Conservation (phyloP, 2,113 vertebrate genomes). For the Tylochromis polylepis region DNA sequence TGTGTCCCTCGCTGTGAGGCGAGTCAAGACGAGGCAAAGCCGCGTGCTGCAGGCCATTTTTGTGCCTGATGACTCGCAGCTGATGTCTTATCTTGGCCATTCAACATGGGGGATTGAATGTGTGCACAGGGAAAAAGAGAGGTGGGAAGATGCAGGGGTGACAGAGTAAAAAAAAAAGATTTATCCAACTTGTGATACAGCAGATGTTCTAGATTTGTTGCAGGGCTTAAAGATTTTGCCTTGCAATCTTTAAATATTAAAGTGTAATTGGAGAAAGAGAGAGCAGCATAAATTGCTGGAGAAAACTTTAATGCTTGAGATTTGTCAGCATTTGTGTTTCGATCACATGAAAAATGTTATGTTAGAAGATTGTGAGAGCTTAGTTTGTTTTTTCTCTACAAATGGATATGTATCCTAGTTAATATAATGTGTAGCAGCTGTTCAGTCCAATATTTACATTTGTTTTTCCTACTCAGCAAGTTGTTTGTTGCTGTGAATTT, state of each 20-base stretch:
- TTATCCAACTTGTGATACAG: slow-evolving; percentile 29
- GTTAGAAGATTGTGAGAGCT: background rate
- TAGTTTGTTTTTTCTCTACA: background rate
- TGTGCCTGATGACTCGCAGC: slow-evolving; percentile 60
- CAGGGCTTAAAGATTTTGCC: background rate
- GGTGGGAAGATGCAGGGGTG: slow-evolving; percentile 1
- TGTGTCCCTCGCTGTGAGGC: slow-evolving; percentile 54
- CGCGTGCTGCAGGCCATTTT: slow-evolving; percentile 33
- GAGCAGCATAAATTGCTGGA: background rate
- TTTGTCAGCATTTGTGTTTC: slow-evolving; percentile 13
- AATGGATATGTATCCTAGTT: background rate
- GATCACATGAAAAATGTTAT: background rate
- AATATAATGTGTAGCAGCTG: background rate
- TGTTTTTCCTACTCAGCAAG: background rate
- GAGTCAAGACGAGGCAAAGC: slow-evolving; percentile 51
- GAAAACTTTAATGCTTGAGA: background rate
- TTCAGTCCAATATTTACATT: background rate
- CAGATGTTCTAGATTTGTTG: slow-evolving; percentile 27
- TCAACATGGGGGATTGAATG: slow-evolving; percentile 58
- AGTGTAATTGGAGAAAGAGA: background rate
- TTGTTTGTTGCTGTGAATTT: background rate
- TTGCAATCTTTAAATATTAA: background rate
- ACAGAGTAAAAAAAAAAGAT: background rate
- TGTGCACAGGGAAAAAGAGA: slow-evolving; percentile 9
- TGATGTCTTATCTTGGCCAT: slow-evolving; percentile 63